Evolutionary conservation across 2,113 vertebrate genomes (phyloP), one percentile per base, ranked within the genome.

Genomic region (Cairina moschata): DNA sequence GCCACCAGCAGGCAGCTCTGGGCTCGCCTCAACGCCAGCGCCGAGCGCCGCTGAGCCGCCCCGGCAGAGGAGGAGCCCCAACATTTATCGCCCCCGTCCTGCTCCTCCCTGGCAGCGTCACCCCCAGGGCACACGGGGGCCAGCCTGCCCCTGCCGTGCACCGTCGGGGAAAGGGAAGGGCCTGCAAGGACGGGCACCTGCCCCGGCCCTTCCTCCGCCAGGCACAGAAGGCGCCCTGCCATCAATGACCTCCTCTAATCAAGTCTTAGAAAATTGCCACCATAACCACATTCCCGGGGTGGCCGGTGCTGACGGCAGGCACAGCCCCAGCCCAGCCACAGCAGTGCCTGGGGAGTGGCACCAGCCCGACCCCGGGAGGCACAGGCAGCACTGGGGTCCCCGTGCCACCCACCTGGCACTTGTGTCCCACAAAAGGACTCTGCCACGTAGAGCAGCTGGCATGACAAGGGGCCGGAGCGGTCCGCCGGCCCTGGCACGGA

Each of bases 1-100:
- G 97, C 98, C 34, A 96, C 98, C 94, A 98, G 98, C 68, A 85
- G 98, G 65, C 98, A 98, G 90, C 98, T 99, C 88, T 97, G 97
- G 31, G 98, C 98, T 84, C 98, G 84, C 87, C 97, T 97, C 91
- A 99, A 99, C 15, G 40, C 96, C 95, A 99, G 91, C 15, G 16
- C 42, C 1, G 21, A 86, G 88, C 59, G 31, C 54, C 58, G 52
- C 80, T 88, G 80, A 86, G 21, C 60, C 22, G 36, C 50, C 54
- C n/a, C 31, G 17, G 8, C 17, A 12, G 36, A 40, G 17, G 36
- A 40, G 62, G 36, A 29, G 38, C 62, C 62, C 62, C 16, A 52
- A 11, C 12, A 40, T 11, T 18, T 26, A 29, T 29, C 8, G 14
- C 62, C 62, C 18, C 11, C 18, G n/a, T 42, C 69, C 62, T 1